Evolutionary conservation across 2,888 invertebrate genomes (phyloP), one percentile per base, ranked within the genome.

Genomic region (Chironomus tentans): DNA sequence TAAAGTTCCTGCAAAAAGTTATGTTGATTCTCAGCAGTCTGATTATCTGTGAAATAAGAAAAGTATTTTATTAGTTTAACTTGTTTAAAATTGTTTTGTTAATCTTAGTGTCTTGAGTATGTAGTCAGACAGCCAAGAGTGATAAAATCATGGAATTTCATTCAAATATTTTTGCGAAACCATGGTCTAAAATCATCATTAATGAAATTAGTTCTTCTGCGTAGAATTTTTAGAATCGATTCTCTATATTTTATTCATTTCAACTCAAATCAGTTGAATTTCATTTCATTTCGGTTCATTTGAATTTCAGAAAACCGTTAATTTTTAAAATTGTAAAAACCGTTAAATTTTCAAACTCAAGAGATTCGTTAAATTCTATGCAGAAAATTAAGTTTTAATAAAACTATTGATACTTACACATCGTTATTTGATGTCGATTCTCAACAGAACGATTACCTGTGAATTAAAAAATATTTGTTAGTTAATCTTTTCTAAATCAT

Each of bases 401-500:
- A 22, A 22, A 50, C 47, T 47, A 22, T 4, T 65, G 5, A n/a
- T 47, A 65, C 28, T 48, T 74, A 74, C 48, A 81, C 82, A 21
- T 80, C 78, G 77, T 81, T 82, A 65, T 85, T 85, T n/a, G 86
- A 83, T 79, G 28, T 28, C 5, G 28, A 28, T 28, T 5, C 28
- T 28, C 28, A 28, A 28, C 28, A 4, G 28, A 28, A 28, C 28
- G 13, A 50, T 13, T 15, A 50, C 50, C 68, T 68, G 48, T 38
- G 18, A 46, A 71, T 56, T 2, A 56, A 71, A 71, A 22, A 22
- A 22, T n/a, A n/a, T n/a, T n/a, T n/a, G n/a, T n/a, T n/a, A n/a
- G n/a, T n/a, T n/a, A n/a, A n/a, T n/a, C n/a, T n/a, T n/a, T n/a
- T n/a, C n/a, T n/a, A n/a, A n/a, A n/a, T n/a, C n/a, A n/a, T n/a